phyloP scores from a whole-genome alignment of 64 coral and sea anemone genomes.

The Orbicella faveolata region DNA sequence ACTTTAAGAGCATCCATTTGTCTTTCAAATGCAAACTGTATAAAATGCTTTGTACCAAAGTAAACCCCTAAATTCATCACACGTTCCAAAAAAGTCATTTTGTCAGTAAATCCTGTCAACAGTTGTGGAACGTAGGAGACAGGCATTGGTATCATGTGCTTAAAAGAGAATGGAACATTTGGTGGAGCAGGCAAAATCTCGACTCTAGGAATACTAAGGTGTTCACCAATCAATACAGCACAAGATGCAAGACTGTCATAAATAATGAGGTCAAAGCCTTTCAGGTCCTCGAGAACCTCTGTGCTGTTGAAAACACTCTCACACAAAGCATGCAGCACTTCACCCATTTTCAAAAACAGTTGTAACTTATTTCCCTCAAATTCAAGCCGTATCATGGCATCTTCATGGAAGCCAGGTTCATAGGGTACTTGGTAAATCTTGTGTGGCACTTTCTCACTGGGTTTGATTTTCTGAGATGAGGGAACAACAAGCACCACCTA shows the following conservation, averaged over 20 bases:
- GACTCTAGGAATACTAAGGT: constrained; percentile 32
- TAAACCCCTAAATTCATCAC: constrained; percentile 38
- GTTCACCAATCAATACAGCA: constrained; percentile 8
- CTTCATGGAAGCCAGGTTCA: background rate
- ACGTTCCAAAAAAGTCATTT: constrained; percentile 47
- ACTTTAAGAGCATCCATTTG: constrained; percentile 29
- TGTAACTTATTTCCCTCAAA: background rate
- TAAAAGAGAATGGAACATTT: background rate
- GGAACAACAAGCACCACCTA: constrained; percentile 3
- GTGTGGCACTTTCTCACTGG: constrained; percentile 24
- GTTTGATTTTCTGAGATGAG: constrained; percentile 10
- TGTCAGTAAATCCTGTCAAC: background rate
- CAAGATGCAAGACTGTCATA: constrained; percentile 4
- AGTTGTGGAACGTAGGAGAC: constrained; percentile 44
- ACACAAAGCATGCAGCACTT: background rate
- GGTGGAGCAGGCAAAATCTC: constrained; percentile 34
- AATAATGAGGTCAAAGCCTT: constrained; percentile 29
- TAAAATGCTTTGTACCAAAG: background rate
- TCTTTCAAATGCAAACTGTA: background rate
- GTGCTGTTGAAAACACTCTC: constrained; percentile 26
- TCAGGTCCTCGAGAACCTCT: background rate
- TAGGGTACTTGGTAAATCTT: constrained; percentile 16
- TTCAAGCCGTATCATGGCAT: background rate
- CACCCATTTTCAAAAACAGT: background rate
- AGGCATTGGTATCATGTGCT: background rate